Base-by-base conservation (phyloP, 2,888 invertebrate genomes). In the Philereme transversata region DNA sequence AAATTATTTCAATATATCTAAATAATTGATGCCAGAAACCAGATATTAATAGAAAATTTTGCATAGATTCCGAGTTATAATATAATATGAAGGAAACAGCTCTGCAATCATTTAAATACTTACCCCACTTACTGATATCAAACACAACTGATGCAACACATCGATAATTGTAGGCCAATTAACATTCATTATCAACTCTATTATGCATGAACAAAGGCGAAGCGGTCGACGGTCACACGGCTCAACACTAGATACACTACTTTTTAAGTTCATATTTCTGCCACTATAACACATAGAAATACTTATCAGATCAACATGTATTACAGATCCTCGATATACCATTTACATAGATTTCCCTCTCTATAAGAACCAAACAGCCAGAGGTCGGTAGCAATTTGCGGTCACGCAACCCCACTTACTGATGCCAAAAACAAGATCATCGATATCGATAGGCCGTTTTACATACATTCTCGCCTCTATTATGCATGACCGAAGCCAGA, bases 401-500 rank as follows among this genome's bases (percentile, higher is more conserved):
- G 40, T 40, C 40, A 40, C 40, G 8, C 40, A 8, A 6, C 40
- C 40, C 5, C 40, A 8, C 6, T 40, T 8, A 46, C 6, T 8
- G 33, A 46, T 46, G 2, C 33, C 11, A 46, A 22, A 47, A 47
- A 47, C 34, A 47, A 47, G 47, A 44, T 35, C 10, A 67, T 72
- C 70, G 70, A 75, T 67, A 72, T 76, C 67, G 57, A 49, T 47
- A 51, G 3, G 4, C 5, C 40, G 6, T 40, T 6, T 5, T 40
- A 3, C 8, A 36, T 4, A 35, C 7, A 38, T 45, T 10, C 54
- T 11, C 53, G 52, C n/a, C 49, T 11, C 56, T 59, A 44, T 36
- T 45, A 8, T 44, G 48, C 36, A 57, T 55, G 51, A 45, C 56
- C 55, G 59, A 58, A 60, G 45, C 34, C 77, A 76, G 75, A 79